Conservation (phyloP, 2,113 vertebrate species). For the Prionailurus bengalensis region DNA sequence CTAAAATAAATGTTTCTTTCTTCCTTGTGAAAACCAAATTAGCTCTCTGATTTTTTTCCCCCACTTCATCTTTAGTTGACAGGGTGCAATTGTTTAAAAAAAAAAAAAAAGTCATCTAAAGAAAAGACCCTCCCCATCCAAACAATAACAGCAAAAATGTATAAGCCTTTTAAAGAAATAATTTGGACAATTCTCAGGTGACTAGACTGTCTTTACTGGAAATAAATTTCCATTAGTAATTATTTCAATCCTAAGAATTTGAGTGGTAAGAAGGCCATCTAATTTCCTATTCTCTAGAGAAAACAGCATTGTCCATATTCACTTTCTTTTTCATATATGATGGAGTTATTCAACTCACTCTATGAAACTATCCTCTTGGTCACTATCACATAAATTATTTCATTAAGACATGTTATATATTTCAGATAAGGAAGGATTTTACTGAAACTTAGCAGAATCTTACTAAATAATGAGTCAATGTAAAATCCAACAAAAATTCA, state of each 20-base stretch:
- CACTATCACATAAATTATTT: not conserved
- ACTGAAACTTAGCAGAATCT: not conserved
- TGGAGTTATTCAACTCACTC: not conserved
- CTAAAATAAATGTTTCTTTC: conserved; percentile 77
- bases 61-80: conserved; percentile 56
- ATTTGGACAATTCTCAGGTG: not conserved
- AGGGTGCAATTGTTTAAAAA: conserved; percentile 11
- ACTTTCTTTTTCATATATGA: not conserved
- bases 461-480: not conserved
- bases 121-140: not conserved
- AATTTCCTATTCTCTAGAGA: not conserved
- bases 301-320: not conserved
- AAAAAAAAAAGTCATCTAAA: not conserved
- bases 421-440: conserved; percentile 14
- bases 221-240: conserved; percentile 62
- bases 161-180: not conserved
- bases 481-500: not conserved
- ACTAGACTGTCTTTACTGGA: conserved; percentile 6
- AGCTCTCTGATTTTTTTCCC: conserved; percentile 5
- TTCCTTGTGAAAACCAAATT: conserved; percentile 67
- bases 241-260: not conserved
- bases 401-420: not conserved
- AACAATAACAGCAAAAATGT: not conserved
- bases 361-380: not conserved
- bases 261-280: not conserved